Conservation (phyloP, 2,113 vertebrate species). For the Alosa alosa region DNA sequence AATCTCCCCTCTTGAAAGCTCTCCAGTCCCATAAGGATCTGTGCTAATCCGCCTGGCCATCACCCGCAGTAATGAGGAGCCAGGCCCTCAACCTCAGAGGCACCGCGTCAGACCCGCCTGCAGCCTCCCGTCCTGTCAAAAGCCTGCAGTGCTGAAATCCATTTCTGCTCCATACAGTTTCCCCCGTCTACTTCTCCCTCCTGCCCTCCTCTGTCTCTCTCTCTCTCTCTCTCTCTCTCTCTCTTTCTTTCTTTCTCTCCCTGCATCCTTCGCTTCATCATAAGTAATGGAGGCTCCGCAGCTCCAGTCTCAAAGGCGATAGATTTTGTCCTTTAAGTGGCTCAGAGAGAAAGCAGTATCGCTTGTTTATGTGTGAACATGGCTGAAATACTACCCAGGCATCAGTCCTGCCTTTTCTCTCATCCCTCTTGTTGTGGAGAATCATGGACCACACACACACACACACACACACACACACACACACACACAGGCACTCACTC, state of each 20-base stretch:
- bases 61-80: not conserved
- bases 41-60: not conserved
- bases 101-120: too few species aligned
- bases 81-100: not conserved
- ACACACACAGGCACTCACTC: not conserved
- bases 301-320: not conserved
- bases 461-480: conserved; percentile 6
- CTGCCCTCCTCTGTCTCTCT: not conserved
- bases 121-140: not conserved
- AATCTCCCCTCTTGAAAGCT: not conserved
- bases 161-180: not conserved
- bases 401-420: not conserved
- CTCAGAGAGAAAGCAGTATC: not conserved
- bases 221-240: not conserved
- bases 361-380: conserved; percentile 11
- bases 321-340: conserved; percentile 7
- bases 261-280: not conserved
- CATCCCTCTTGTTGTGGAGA: not conserved
- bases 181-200: not conserved
- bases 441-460: not conserved
- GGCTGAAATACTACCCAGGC: not conserved
- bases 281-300: not conserved
- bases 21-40: not conserved
- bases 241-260: not conserved
- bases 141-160: not conserved